Base-by-base conservation (phyloP, 2,797 vertebrate genomes). In the Pseudomugil tenellus region DNA sequence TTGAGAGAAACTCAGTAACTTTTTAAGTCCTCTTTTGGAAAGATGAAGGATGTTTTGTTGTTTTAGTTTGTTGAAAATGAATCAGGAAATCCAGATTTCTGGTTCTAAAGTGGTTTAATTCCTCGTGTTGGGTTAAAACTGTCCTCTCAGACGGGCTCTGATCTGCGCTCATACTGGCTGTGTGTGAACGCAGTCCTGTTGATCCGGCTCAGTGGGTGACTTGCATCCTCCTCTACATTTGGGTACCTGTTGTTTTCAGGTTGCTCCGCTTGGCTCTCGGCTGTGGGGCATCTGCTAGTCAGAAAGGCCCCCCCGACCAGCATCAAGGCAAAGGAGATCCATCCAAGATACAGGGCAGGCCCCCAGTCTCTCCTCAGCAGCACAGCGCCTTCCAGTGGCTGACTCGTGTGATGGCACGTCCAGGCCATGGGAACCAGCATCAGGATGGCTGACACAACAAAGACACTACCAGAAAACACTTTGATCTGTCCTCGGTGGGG, bases 401-500 rank as follows among this genome's bases (percentile, higher is more conserved):
- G 92, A 75, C 95, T 91, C 70, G 95, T 92, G 81, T 87, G 93
- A 79, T 98, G 94, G 63, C 96, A 95, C 0, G 96, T 96, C 97
- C 97, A 99, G 55, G 93, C 96, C 46, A 95, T 72, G 0, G 96
- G 96, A 76, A 98, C 92, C 72, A 99, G 85, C 67, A 95, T 71
- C 76, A 98, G 85, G 57, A 98, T 2, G 1, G 94, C 92, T 0
- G 96, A 86, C 9, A 96, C 1, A 54, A 97, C 71, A 82, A 97
- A 98, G 63, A 95, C 69, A 54, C 87, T 51, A 0, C 98, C 96
- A 0, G 95, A 92, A 28, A 90, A 80, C 2, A 96, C 94, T 87
- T 96, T 95, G 71, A 95, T 80, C 88, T 93, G 95, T 52, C 93
- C 82, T 0, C 89, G 84, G 41, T 83, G 86, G 10, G 94, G 82